phyloP scores from a whole-genome alignment of 2,888 invertebrate species.

The Reticulitermes lucifugus region DNA sequence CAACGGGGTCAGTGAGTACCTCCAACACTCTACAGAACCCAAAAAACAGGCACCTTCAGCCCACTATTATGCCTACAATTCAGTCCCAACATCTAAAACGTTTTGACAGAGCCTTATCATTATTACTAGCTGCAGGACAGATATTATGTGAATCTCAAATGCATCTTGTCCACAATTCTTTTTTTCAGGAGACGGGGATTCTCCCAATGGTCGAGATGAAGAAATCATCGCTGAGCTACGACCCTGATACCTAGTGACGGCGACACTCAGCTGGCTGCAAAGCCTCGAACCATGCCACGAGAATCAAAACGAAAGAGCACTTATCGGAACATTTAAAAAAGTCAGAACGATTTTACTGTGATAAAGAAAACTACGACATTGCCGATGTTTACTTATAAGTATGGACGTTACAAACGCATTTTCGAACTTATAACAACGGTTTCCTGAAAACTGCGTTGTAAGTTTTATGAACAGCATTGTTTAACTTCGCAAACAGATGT shows the following conservation, averaged over 20 bases:
- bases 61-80: no score
- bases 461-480: slow-evolving; percentile 4
- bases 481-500: not conserved
- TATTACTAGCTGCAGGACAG: no score
- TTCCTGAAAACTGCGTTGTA: not conserved
- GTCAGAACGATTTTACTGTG: slow-evolving; percentile 29
- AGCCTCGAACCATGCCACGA: not conserved
- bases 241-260: slow-evolving; percentile 66
- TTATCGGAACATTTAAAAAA: not conserved
- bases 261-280: not conserved
- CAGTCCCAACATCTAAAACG: no score
- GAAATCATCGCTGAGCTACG: slow-evolving; percentile 71
- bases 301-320: slow-evolving; percentile 18
- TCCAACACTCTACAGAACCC: not conserved
- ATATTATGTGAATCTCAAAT: not conserved
- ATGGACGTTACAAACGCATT: slow-evolving; percentile 10
- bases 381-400: slow-evolving; percentile 25
- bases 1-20: slow-evolving; percentile 64
- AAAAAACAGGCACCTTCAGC: no score
- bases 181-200: slow-evolving; percentile 70
- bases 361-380: slow-evolving; percentile 23
- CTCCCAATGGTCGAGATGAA: slow-evolving; percentile 76
- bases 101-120: no score
- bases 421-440: slow-evolving; percentile 19
- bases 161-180: slow-evolving; percentile 11